phyloP scores from a whole-genome alignment of 2,113 vertebrate genomes.

The Tetraodon nigroviridis region DNA sequence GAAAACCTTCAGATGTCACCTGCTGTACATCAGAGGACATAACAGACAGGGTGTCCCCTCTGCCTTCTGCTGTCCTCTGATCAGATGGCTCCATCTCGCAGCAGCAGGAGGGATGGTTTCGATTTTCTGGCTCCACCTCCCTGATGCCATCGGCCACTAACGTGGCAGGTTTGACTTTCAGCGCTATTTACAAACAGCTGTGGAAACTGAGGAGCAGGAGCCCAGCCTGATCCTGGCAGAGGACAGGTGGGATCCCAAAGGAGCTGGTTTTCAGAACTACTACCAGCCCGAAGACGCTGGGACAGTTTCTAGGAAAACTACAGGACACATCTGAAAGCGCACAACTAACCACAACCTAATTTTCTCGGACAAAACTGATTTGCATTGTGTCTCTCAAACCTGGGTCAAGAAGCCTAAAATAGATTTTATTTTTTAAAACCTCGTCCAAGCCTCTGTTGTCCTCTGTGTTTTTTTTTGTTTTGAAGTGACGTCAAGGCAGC shows the following conservation, averaged over 20 bases:
- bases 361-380: no score
- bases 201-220: neutral
- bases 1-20: neutral
- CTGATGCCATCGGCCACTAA: neutral
- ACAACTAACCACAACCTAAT: no score
- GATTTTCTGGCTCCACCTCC: neutral
- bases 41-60: slow-evolving; percentile 10
- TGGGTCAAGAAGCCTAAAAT: no score
- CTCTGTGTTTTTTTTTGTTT: no score
- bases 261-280: neutral
- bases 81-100: slow-evolving; percentile 18
- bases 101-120: slow-evolving; percentile 12
- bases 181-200: neutral
- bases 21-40: neutral
- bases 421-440: no score
- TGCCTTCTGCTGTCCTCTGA: slow-evolving; percentile 18
- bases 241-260: neutral
- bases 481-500: no score
- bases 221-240: no score
- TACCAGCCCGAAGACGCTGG: neutral
- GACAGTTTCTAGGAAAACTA: neutral
- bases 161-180: neutral
- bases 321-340: neutral
- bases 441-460: no score
- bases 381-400: no score